Conservation (phyloP, 2,797 vertebrate species). For the Scleropages formosus region DNA sequence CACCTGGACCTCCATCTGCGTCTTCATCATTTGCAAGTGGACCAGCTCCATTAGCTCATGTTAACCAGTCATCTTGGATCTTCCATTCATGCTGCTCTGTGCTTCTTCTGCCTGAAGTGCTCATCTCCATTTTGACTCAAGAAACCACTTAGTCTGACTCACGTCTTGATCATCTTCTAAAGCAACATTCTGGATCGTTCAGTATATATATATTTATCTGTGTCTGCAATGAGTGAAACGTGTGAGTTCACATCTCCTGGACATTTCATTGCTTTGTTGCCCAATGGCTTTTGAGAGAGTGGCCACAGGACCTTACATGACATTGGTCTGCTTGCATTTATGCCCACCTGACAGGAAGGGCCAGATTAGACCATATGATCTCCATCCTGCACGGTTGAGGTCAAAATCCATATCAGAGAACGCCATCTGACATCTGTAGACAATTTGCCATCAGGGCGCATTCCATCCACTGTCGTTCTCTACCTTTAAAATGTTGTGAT, state of each 20-base stretch:
- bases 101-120: slow-evolving; percentile 50
- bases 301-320: slow-evolving; percentile 18
- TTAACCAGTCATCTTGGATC: slow-evolving; percentile 49
- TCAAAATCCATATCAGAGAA: slow-evolving; percentile 62
- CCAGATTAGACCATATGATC: slow-evolving; percentile 62
- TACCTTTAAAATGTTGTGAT: slow-evolving; percentile 74
- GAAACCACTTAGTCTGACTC: slow-evolving; percentile 37
- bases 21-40: slow-evolving; percentile 47
- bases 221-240: slow-evolving; percentile 51
- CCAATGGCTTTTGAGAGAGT: slow-evolving; percentile 10
- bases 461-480: slow-evolving; percentile 52
- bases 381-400: slow-evolving; percentile 57
- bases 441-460: slow-evolving; percentile 63
- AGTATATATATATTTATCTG: slow-evolving; percentile 43
- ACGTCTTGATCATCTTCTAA: slow-evolving; percentile 47
- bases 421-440: slow-evolving; percentile 59
- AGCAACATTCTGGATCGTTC: slow-evolving; percentile 46
- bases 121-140: slow-evolving; percentile 65
- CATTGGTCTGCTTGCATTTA: slow-evolving; percentile 13
- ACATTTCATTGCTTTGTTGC: slow-evolving; percentile 53
- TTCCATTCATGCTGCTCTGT: slow-evolving; percentile 64
- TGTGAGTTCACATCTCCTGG: slow-evolving; percentile 51
- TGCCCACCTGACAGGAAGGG: slow-evolving; percentile 22
- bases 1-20: slow-evolving; percentile 40
- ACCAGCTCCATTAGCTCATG: slow-evolving; percentile 54